Base-by-base conservation (phyloP, 2,797 vertebrate species). In the Rhinatrema bivittatum region DNA sequence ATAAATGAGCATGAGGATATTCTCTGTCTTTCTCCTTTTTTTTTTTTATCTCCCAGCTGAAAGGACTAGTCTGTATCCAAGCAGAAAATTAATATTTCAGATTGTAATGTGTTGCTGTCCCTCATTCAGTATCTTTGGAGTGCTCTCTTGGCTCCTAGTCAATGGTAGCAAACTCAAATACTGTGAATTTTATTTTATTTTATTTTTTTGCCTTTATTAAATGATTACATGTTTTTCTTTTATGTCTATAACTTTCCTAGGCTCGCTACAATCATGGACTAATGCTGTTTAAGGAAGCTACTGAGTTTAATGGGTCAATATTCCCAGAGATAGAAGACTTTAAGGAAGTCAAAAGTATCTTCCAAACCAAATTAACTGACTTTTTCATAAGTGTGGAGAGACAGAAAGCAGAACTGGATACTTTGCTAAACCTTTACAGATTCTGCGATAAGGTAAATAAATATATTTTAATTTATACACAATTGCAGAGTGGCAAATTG, bases 401-500 rank as follows among this genome's bases (percentile, higher is more conserved):
- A 42, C 79, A 67, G 10, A 78, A 62, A 50, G 81, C 76, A 0
- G 88, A 93, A 43, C 65, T 70, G 57, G 77, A 87, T 16, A 71
- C 76, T 1, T 69, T 84, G 29, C 61, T 65, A n/a, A 69, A 80
- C n/a, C 70, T 94, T 0, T 24, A 72, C 39, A 31, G 4, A 26
- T 94, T 95, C 68, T 89, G 85, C 74, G 66, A 81, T 42, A 79
- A 93, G 92, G 93, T 97, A 65, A 24, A 36, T 1, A 9, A n/a
- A n/a, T n/a, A n/a, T n/a, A n/a, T n/a, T n/a, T n/a, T n/a, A n/a
- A n/a, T n/a, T n/a, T n/a, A n/a, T n/a, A n/a, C n/a, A n/a, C n/a
- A n/a, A n/a, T n/a, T n/a, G n/a, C n/a, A n/a, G n/a, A n/a, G n/a
- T n/a, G n/a, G n/a, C n/a, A n/a, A n/a, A n/a, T n/a, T n/a, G n/a